Evolutionary conservation across 2,888 invertebrate species (phyloP), one percentile per base, ranked within the genome.

Genomic region (Stenichneumon culpator): DNA sequence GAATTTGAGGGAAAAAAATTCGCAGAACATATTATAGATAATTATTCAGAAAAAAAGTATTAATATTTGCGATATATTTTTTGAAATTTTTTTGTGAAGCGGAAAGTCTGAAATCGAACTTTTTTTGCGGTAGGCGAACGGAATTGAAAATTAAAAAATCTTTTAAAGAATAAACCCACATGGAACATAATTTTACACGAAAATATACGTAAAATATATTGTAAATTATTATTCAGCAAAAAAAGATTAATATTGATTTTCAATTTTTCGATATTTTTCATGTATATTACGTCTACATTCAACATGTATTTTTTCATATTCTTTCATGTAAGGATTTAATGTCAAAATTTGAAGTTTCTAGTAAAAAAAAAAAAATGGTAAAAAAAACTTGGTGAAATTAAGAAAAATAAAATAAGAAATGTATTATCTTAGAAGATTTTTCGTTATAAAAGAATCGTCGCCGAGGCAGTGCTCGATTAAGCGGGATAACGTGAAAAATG

Each of bases 401-500:
- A 39, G 39, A 11, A 39, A 39, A 47, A 16, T 47, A 16, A 16
- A 47, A 16, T 39, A 16, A 16, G 4, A 47, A 47, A 16, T 47
- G 44, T 47, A 16, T 47, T 16, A 5, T 16, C 0, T 47, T 47
- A 3, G 16, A 9, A 6, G 1, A 11, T 22, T n/a, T 52, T 54
- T 47, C 4, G 7, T 32, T 28, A 6, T 16, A 28, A 28, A 84
- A 14, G 19, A 9, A 57, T 54, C 4, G 52, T 19, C 14, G 25
- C 14, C 16, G 68, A 0, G 44, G 52, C 5, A 9, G 25, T 14
- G 36, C 16, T n/a, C 39, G 28, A 28, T 36, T 63, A 39, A 54
- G n/a, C 22, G 6, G 9, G 25, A 44, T 36, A 54, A 67, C 57
- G 52, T 50, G 67, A 74, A 81, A 28, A 81, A 57, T 67, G 11